Conservation (phyloP, 1,140 invertebrate species). For the Geopemphigus sp. region DNA sequence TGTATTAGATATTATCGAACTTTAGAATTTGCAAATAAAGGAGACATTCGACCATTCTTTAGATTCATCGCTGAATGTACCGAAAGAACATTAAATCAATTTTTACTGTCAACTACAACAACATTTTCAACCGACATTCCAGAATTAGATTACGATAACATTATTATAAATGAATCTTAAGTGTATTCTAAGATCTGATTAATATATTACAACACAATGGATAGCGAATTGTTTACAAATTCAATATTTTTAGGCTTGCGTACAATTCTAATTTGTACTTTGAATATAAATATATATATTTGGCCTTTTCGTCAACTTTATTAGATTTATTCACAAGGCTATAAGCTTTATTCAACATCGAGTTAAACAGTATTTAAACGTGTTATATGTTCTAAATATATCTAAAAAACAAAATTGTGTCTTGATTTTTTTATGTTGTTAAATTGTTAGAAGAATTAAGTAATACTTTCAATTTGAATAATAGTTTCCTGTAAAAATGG, state of each 20-base stretch:
- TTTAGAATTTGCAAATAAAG: slow-evolving; percentile 85
- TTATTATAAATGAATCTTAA: slow-evolving; percentile 36
- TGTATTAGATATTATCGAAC: slow-evolving; percentile 73
- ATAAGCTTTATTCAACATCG: no score
- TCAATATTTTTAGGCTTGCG: not conserved
- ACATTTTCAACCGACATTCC: slow-evolving; percentile 59
- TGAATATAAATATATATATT: no score
- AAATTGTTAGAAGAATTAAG: no score
- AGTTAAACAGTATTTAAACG: no score
- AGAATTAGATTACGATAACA: slow-evolving; percentile 55
- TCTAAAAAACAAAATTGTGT: not conserved
- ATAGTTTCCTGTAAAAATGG: no score
- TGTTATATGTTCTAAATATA: no score
- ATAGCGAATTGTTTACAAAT: not conserved
- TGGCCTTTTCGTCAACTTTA: no score
- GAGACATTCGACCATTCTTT: slow-evolving; percentile 89
- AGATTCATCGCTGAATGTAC: slow-evolving; percentile 93
- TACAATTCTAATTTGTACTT: not conserved
- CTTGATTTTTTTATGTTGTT: no score
- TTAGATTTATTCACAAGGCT: no score
- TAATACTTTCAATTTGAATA: no score
- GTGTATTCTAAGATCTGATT: no score
- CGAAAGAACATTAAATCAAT: slow-evolving; percentile 89
- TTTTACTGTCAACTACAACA: slow-evolving; percentile 73
- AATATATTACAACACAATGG: not conserved